phyloP scores from a whole-genome alignment of 2,888 invertebrate genomes.

The Eristalis pertinax region DNA sequence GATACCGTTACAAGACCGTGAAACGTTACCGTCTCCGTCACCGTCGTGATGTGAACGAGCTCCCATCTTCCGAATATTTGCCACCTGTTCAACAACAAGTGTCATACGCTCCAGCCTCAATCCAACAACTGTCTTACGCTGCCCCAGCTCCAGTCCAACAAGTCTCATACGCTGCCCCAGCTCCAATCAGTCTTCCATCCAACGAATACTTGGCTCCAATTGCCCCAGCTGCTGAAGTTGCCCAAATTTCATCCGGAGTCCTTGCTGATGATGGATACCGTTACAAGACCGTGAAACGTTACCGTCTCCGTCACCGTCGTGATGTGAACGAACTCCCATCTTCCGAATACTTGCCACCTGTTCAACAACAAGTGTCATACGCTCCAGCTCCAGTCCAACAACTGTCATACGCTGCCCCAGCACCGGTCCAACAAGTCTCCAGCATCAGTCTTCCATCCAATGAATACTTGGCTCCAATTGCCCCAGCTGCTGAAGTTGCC shows the following conservation, averaged over 20 bases:
- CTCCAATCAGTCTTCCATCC: neutral
- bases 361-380: neutral
- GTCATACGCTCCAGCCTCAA: neutral
- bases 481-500: slow-evolving; percentile 47
- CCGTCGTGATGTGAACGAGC: slow-evolving; percentile 75
- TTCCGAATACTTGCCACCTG: slow-evolving; percentile 75
- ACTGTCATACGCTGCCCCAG: slow-evolving; percentile 42
- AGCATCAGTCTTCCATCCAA: slow-evolving; percentile 17
- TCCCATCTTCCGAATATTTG: slow-evolving; percentile 58
- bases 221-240: neutral
- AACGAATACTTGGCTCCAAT: slow-evolving; percentile 39
- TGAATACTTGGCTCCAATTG: slow-evolving; percentile 44
- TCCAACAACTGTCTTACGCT: neutral
- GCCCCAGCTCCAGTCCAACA: slow-evolving; percentile 14
- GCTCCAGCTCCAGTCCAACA: slow-evolving; percentile 36
- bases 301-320: slow-evolving; percentile 74
- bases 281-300: slow-evolving; percentile 77
- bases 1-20: slow-evolving; percentile 67
- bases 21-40: slow-evolving; percentile 51
- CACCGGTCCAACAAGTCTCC: slow-evolving; percentile 1
- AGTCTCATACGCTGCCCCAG: slow-evolving; percentile 1
- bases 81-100: slow-evolving; percentile 51
- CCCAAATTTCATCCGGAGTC: slow-evolving; percentile 40
- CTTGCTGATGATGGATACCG: slow-evolving; percentile 79
- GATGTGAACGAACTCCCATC: slow-evolving; percentile 77